Conservation (phyloP, 2,888 invertebrate species). For the Trissolcus japonicus region DNA sequence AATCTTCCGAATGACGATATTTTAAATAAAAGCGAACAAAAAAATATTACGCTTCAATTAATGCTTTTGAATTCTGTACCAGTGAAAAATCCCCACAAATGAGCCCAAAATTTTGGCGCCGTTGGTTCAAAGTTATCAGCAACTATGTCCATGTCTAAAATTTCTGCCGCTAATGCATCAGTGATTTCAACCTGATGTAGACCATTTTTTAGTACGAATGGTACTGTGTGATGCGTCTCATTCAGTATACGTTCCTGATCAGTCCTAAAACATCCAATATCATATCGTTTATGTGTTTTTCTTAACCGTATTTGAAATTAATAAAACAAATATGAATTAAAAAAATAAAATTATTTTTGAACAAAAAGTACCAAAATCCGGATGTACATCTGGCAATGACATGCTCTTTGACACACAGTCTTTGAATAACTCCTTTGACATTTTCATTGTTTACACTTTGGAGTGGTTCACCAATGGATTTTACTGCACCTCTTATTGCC, state of each 20-base stretch:
- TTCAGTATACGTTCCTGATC: conserved; percentile 88
- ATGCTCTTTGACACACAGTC: conserved; percentile 88
- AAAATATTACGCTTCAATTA: no score
- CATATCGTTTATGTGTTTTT: no score
- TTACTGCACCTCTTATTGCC: conserved; percentile 85
- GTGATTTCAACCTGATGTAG: conserved; percentile 83
- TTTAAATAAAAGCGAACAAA: no score
- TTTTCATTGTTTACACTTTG: conserved; percentile 84
- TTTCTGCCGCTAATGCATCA: conserved; percentile 85
- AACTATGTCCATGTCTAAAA: conserved; percentile 87
- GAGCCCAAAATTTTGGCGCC: conserved; percentile 85
- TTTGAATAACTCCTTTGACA: conserved; percentile 87
- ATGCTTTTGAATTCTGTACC: conserved; percentile 73
- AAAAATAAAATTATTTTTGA: not conserved
- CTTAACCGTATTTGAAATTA: not conserved
- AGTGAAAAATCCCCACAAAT: conserved; percentile 90
- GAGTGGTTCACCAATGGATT: conserved; percentile 86
- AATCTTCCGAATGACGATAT: no score
- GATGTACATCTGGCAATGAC: conserved; percentile 87
- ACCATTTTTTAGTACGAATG: conserved; percentile 84
- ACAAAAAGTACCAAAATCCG: conserved; percentile 83
- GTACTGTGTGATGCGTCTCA: conserved; percentile 87
- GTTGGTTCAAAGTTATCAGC: conserved; percentile 90
- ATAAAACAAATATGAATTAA: no score
- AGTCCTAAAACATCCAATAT: conserved; percentile 76